Base-by-base conservation (phyloP, 2,113 vertebrate species). In the Corvus hawaiiensis region DNA sequence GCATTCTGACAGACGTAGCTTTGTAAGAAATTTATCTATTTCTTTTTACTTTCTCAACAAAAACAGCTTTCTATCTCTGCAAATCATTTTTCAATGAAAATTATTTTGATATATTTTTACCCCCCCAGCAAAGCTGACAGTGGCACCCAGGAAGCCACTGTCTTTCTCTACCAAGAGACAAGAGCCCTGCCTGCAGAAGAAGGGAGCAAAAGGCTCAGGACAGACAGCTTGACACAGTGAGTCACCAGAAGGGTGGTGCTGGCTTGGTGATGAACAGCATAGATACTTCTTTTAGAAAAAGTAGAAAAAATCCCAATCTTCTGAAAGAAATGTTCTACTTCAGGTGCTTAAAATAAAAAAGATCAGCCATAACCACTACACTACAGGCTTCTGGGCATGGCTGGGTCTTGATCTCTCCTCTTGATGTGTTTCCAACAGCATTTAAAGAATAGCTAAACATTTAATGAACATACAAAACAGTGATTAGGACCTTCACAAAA, bases 121-220 rank as follows among this genome's bases (percentile, higher is more conserved):
- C 1, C 2, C 7, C 27, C 2, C 0, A 24, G 0, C 9, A 6
- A 62, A n/a, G 10, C 4, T 78, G 56, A 15, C 46, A 44, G 4
- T 28, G 52, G 9, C n/a, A 73, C 3, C 32, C 46, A 68, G 26
- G 6, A 26, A 82, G 33, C 7, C 46, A 37, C 0, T 44, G 32
- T 13, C 32, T 32, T 22, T 9, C 37, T 32, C 27, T 27, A 27
- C 14, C 11, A 37, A 27, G 44, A 44, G 32, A 12, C 26, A 18
- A 43, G 11, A 59, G 30, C 11, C 23, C 23, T 68, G 26, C 39
- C 21, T 56, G 32, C 6, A 32, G 63, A 73, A 48, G 16, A 89
- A 64, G 54, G 54, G 41, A 13, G 35, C 12, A 73, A 41, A 68
- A 44, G 39, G 21, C 24, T 68, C 63, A 24, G 32, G 11, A 32